Evolutionary conservation across 2,888 invertebrate species (phyloP), one percentile per base, ranked within the genome.

Genomic region (Megastigmus dorsalis): DNA sequence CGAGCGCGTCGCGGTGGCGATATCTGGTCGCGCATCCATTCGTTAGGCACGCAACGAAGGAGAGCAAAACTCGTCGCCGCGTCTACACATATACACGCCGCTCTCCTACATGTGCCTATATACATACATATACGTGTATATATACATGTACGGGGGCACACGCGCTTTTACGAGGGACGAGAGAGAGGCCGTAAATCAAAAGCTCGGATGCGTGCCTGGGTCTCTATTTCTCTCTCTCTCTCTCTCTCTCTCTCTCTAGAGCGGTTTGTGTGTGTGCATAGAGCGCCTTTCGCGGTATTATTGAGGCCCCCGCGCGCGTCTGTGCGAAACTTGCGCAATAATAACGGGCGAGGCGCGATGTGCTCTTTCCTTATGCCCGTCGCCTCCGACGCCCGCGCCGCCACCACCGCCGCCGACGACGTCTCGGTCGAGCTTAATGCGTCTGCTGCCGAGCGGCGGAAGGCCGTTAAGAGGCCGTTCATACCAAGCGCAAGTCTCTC

Each of bases 401-500:
- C 41, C 30, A 18, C 10, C 5, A 5, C 33, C 33, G 54, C n/a
- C 70, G 73, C 68, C n/a, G 68, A 55, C 18, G 68, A 55, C 18
- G 69, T 59, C 62, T n/a, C 68, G 62, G 63, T n/a, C n/a, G n/a
- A 57, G 70, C 75, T 79, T 79, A 81, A 80, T 78, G 79, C 72
- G 78, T 78, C 78, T 79, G 73, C 75, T 48, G 62, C 30, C 28
- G 4, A 3, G 50, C 54, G 63, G 60, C 62, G 62, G 36, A 55
- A 72, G 79, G 77, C 79, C 71, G 78, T 79, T 79, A 77, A 78
- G 73, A 78, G 76, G 71, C 74, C 68, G 72, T 72, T 74, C 77
- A 43, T 76, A 71, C 70, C 69, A 66, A 45, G 65, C 52, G 62
- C 73, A 68, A 54, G 67, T 48, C 66, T 65, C 36, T 23, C 38